Conservation (phyloP, 2,888 invertebrate genomes). For the Phortica magna region DNA sequence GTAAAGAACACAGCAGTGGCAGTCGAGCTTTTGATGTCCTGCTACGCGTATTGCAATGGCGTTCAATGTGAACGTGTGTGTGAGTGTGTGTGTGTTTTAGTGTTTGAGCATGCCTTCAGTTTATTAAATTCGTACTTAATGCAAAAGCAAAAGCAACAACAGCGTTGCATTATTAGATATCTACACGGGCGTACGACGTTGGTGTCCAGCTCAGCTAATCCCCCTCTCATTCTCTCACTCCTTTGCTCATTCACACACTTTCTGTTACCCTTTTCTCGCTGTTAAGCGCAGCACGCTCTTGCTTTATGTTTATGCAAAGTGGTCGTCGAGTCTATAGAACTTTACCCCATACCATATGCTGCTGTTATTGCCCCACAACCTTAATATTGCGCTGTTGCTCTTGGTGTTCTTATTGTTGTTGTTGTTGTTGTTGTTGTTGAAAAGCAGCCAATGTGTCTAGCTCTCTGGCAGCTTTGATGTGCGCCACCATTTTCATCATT, state of each 20-base stretch:
- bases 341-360: neutral
- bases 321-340: neutral
- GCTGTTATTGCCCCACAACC: neutral
- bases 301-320: constrained; percentile 31
- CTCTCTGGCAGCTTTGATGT: constrained; percentile 22
- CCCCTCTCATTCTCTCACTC: neutral
- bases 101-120: constrained; percentile 34
- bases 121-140: constrained; percentile 54
- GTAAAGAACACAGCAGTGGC: constrained; percentile 1
- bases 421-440: neutral
- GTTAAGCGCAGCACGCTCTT: neutral
- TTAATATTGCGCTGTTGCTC: neutral
- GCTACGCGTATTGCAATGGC: neutral
- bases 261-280: neutral
- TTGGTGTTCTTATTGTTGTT: too few relatives aligned
- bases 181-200: neutral
- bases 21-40: constrained; percentile 25
- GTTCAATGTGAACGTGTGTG: neutral
- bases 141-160: constrained; percentile 44
- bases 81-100: neutral
- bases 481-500: constrained; percentile 61
- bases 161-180: constrained; percentile 35
- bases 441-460: neutral
- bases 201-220: neutral
- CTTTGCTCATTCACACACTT: neutral